Conservation (phyloP, 2,113 vertebrate genomes). For the Oncorhynchus gorbuscha region DNA sequence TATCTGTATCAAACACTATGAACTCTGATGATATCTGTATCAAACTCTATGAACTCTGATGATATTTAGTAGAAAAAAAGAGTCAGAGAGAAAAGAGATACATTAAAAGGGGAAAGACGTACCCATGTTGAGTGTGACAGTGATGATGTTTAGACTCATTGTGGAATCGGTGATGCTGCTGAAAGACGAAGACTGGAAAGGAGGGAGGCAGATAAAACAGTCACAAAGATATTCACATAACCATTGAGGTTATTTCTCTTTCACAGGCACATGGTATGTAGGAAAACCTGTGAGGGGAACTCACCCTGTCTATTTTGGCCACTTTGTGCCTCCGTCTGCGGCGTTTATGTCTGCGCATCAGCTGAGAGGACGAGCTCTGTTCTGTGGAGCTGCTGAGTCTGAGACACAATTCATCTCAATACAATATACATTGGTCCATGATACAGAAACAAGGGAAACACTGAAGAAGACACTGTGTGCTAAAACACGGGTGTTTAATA, state of each 20-base stretch:
- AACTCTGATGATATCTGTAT: too few relatives aligned
- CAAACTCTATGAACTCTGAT: too few relatives aligned
- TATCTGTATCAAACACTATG: too few relatives aligned
- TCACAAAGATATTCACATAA: neutral
- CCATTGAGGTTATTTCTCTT: neutral
- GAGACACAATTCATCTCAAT: constrained; percentile 8
- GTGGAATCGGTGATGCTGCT: constrained; percentile 99
- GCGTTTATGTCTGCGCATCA: constrained; percentile 93
- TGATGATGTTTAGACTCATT: constrained; percentile 98
- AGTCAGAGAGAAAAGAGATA: neutral
- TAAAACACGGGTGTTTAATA: too few relatives aligned
- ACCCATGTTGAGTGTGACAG: constrained; percentile 98
- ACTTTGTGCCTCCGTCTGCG: constrained; percentile 91
- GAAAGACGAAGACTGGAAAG: constrained; percentile 91
- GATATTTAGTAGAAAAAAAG: too few relatives aligned
- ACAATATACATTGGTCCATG: too few relatives aligned
- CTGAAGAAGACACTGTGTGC: too few relatives aligned
- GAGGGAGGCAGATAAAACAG: neutral
- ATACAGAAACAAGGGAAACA: neutral
- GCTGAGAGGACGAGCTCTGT: constrained; percentile 90
- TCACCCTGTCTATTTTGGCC: constrained; percentile 91
- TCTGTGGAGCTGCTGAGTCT: constrained; percentile 95
- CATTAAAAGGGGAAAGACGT: constrained; percentile 49
- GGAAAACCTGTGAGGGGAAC: constrained; percentile 25
- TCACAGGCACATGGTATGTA: neutral